Conservation (phyloP, 1,140 invertebrate species). For the Bactericera cockerelli region DNA sequence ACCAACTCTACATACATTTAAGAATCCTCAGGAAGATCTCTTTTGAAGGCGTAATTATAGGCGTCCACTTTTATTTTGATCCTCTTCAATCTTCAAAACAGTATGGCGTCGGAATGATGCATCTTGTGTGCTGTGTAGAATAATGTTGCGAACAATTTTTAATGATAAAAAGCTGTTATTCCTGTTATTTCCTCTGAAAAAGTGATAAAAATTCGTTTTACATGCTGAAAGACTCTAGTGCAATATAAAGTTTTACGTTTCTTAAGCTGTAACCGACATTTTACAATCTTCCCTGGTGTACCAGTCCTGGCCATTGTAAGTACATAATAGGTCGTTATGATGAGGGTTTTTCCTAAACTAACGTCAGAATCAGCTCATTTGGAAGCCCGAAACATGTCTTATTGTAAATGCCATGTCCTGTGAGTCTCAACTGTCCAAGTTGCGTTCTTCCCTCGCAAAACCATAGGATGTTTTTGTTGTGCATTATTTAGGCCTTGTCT, state of each 20-base stretch:
- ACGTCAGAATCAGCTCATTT: too few relatives aligned
- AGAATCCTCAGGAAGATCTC: too few relatives aligned
- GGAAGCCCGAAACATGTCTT: too few relatives aligned
- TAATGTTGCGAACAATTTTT: too few relatives aligned
- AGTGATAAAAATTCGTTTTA: constrained; percentile 1
- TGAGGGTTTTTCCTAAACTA: too few relatives aligned
- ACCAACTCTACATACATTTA: too few relatives aligned
- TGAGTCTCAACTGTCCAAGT: too few relatives aligned
- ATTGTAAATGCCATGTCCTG: too few relatives aligned
- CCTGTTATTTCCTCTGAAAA: background rate
- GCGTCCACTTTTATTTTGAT: constrained; percentile 9
- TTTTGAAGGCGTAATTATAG: constrained; percentile 8
- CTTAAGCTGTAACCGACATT: background rate
- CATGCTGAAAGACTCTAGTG: background rate
- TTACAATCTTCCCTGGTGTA: background rate
- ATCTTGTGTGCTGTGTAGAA: background rate
- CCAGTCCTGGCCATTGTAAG: background rate
- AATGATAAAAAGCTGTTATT: too few relatives aligned
- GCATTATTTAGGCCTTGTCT: constrained; percentile 5
- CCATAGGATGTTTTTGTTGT: background rate
- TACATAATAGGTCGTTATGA: background rate
- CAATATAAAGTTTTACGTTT: background rate
- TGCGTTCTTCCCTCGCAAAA: background rate
- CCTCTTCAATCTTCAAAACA: constrained; percentile 1
- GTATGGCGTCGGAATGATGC: constrained; percentile 4